A percentile compares a stretch with the other conserved stretches of the same genome.
Evolutionary conservation across 1,140 invertebrate species (phyloP).

Genomic region (Agrypnia vestita): DNA sequence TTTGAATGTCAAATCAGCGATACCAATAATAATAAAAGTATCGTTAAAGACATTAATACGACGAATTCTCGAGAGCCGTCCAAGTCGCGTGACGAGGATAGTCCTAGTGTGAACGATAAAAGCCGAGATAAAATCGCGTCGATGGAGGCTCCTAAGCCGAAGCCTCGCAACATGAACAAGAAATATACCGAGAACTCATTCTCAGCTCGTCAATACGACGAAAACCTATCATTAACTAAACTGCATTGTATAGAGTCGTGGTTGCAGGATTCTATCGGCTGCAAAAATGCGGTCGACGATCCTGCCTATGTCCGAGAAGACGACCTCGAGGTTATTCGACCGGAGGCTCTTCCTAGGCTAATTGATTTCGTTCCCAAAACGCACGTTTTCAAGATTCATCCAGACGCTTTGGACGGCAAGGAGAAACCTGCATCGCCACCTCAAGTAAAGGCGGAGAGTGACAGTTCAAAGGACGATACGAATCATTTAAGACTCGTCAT

Average conservation of each 20-base stretch:
- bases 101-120: not conserved
- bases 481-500: constrained; percentile 49
- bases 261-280: constrained; percentile 66
- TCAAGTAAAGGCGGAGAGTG: not conserved
- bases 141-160: constrained; percentile 56
- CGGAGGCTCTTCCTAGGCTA: constrained; percentile 75
- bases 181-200: constrained; percentile 48
- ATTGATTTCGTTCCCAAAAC: constrained; percentile 81
- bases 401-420: constrained; percentile 59
- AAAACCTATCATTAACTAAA: constrained; percentile 70
- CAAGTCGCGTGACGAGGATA: not conserved
- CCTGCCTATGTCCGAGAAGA: constrained; percentile 39
- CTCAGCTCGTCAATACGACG: constrained; percentile 61
- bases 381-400: constrained; percentile 56
- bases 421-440: constrained; percentile 41
- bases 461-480: constrained; percentile 20
- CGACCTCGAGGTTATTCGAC: constrained; percentile 55
- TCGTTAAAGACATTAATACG: constrained; percentile 8
- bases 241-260: constrained; percentile 72
- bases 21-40: constrained; percentile 6
- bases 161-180: constrained; percentile 58
- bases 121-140: constrained; percentile 1
- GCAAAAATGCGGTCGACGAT: constrained; percentile 46
- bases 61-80: not conserved
- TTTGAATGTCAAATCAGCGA: constrained; percentile 13